These are phyloP conservation scores for Calyptommatus sinebrachiatus DNA, from an alignment of 2,113 vertebrate species.

Conservation along the genomic window DNA sequence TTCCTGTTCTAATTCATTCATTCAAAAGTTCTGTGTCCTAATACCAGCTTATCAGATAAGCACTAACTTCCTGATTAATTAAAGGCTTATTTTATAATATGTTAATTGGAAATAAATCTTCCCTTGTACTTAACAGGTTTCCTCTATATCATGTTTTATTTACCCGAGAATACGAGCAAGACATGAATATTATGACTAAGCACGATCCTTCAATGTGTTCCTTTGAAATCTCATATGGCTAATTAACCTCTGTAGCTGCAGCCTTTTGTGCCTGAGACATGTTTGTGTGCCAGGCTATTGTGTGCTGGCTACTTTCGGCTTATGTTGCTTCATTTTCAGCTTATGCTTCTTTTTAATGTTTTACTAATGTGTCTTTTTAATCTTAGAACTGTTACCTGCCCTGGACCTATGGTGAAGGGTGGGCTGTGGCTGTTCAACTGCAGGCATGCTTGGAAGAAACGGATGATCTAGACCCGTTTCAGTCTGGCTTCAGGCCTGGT, in stretches of 20 bases:
- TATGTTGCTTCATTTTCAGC: too few species aligned
- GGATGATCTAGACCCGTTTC: too few species aligned
- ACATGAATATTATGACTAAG: not conserved
- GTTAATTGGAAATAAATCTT: not conserved
- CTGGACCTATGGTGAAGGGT: too few species aligned
- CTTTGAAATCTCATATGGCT: conserved; percentile 1
- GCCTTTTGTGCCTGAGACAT: conserved; percentile 31
- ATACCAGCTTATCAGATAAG: not conserved
- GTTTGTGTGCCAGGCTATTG: conserved; percentile 37
- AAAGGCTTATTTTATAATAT: not conserved
- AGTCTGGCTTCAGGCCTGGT: too few species aligned
- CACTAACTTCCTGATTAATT: not conserved
- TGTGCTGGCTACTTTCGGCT: conserved; percentile 41
- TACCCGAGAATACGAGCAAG: not conserved
- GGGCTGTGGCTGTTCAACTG: too few species aligned
- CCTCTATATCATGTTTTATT: not conserved
- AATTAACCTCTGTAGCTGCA: conserved; percentile 20
- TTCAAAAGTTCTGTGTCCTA: not conserved
- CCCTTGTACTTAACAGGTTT: not conserved
- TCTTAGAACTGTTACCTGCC: too few species aligned
- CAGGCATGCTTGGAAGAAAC: too few species aligned
- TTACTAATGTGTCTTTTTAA: too few species aligned
- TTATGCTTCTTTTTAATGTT: too few species aligned
- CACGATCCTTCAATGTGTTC: not conserved
- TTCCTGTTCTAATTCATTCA: not conserved